Conservation (phyloP, 2,797 vertebrate genomes). For the Chelidonichthys spinosus region DNA sequence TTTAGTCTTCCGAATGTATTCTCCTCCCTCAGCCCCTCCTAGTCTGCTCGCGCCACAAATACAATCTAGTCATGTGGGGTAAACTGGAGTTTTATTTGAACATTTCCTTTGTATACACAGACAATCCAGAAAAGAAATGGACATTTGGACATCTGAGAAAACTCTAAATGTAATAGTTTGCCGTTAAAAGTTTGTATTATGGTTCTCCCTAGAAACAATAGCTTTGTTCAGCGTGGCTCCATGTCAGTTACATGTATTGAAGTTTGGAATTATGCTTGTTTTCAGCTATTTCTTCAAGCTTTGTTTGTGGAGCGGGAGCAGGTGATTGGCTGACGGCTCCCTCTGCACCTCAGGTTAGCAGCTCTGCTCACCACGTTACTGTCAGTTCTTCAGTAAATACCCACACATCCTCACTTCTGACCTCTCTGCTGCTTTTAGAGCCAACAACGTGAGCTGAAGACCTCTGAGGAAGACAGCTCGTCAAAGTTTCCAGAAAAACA, state of each 20-base stretch:
- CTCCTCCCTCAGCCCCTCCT: no score
- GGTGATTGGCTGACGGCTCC: slow-evolving; percentile 6
- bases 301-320: neutral
- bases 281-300: neutral
- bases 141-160: no score
- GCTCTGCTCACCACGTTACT: neutral
- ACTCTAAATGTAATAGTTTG: no score
- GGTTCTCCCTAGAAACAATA: neutral
- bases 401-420: slow-evolving; percentile 20
- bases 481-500: slow-evolving; percentile 11
- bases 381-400: neutral
- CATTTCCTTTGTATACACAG: no score
- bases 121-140: no score
- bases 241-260: neutral
- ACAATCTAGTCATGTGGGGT: no score
- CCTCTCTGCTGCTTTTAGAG: slow-evolving; percentile 37
- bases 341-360: slow-evolving; percentile 45
- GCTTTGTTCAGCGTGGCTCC: neutral
- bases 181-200: neutral
- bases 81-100: no score
- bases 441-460: slow-evolving; percentile 1
- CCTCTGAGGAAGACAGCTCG: neutral
- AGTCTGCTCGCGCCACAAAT: no score
- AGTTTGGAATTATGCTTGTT: neutral
- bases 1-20: no score